Percentiles rank a stretch among this genome's conserved stretches.
Conservation (phyloP, 2,113 vertebrate species). For the rabbit (Oryctolagus cuniculus) region mOryCun1.1 NC_091444.1:65616501-65617000, state of each 20-base stretch:
- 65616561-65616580: background rate
- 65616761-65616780: background rate
- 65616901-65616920: background rate
- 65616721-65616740: constrained; percentile 15
- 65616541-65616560: background rate
- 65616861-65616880: background rate
- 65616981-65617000: constrained; percentile 45
- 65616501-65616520: background rate
- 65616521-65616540: background rate
- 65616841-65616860: background rate
- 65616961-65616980: background rate
- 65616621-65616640: background rate
- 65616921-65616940: constrained; percentile 36
- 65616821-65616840: background rate
- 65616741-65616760: background rate
- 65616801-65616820: background rate
- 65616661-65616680: background rate
- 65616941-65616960: background rate
- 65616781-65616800: background rate
- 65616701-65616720: background rate
- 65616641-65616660: background rate
- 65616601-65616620: background rate
- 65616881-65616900: background rate
- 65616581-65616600: background rate
- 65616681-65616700: background rate